Conservation (phyloP, 2,797 vertebrate genomes). For the Hippocampus kuda region DNA sequence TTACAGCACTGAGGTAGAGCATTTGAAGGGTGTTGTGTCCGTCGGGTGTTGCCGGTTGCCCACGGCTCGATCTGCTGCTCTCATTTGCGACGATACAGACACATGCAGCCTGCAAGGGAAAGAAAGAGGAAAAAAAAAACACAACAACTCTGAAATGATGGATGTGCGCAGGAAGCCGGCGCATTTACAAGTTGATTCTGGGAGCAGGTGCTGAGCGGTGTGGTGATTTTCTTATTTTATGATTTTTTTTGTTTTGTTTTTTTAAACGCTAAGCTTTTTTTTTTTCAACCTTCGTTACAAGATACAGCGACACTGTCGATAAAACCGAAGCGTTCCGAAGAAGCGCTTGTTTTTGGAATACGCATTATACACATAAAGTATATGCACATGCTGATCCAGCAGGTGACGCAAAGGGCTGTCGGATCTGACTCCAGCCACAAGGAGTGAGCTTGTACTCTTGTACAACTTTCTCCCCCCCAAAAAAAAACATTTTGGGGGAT, state of each 20-base stretch:
- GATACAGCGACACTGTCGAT: not conserved
- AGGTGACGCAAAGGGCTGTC: not conserved
- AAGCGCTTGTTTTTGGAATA: not conserved
- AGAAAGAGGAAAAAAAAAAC: not conserved
- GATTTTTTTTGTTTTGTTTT: too few species aligned
- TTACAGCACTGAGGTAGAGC: conserved; percentile 28
- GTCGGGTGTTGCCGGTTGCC: conserved; percentile 6
- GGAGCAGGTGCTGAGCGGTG: not conserved
- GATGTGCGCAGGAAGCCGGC: not conserved
- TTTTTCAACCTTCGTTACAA: not conserved
- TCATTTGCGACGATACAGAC: not conserved
- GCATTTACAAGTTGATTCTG: conserved; percentile 7
- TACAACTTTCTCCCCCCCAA: not conserved
- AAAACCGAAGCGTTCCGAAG: not conserved
- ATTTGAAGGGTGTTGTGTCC: conserved; percentile 36
- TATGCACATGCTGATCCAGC: not conserved
- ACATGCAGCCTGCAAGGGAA: not conserved
- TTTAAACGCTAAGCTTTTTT: not conserved
- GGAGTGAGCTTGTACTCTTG: not conserved
- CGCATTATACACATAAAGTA: not conserved
- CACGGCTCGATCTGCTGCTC: conserved; percentile 7
- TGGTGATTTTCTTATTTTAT: not conserved
- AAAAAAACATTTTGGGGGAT: not conserved
- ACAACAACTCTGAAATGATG: not conserved
- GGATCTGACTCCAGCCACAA: not conserved